Percentiles rank a stretch among this genome's conserved stretches.
Evolutionary conservation across 2,797 vertebrate genomes (phyloP).

Genomic region (Xenentodon cancila): DNA sequence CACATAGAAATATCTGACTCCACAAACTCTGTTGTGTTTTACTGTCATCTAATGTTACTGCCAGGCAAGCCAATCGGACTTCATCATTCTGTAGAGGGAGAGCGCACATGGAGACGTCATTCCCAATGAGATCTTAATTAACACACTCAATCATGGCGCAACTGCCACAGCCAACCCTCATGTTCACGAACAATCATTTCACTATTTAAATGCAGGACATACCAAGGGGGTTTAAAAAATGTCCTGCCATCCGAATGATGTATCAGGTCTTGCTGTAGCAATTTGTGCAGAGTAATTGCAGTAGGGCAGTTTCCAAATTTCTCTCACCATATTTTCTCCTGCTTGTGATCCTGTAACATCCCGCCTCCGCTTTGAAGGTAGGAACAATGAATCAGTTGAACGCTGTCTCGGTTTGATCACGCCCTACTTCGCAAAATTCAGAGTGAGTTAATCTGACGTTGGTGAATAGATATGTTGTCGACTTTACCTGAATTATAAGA

Average conservation of each 20-base stretch:
- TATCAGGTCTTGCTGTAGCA: conserved; percentile 29
- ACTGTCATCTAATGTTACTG: conserved; percentile 47
- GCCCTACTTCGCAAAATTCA: conserved; percentile 15
- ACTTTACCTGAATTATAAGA: conserved; percentile 6
- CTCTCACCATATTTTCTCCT: conserved; percentile 7
- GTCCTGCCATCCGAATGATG: conserved; percentile 34
- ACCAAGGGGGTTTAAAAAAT: conserved; percentile 31
- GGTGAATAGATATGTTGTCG: conserved; percentile 23
- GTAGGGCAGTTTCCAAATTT: conserved; percentile 4
- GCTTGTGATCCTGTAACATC: not conserved
- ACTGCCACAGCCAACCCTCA: conserved; percentile 25
- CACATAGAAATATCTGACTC: conserved; percentile 16
- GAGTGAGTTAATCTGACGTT: conserved; percentile 11
- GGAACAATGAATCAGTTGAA: conserved; percentile 34
- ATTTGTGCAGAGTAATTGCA: conserved; percentile 33
- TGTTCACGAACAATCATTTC: conserved; percentile 41
- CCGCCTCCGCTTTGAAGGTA: conserved; percentile 4
- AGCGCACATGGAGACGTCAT: conserved; percentile 58
- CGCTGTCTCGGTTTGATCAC: conserved; percentile 26
- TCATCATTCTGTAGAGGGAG: conserved; percentile 24
- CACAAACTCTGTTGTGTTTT: conserved; percentile 12
- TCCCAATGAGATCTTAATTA: conserved; percentile 70
- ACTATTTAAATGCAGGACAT: conserved; percentile 42
- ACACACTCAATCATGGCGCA: conserved; percentile 60
- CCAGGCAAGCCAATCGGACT: conserved; percentile 24